Evolutionary conservation across 2,888 invertebrate species (phyloP).

Genomic region (Cotesia congregata): DNA sequence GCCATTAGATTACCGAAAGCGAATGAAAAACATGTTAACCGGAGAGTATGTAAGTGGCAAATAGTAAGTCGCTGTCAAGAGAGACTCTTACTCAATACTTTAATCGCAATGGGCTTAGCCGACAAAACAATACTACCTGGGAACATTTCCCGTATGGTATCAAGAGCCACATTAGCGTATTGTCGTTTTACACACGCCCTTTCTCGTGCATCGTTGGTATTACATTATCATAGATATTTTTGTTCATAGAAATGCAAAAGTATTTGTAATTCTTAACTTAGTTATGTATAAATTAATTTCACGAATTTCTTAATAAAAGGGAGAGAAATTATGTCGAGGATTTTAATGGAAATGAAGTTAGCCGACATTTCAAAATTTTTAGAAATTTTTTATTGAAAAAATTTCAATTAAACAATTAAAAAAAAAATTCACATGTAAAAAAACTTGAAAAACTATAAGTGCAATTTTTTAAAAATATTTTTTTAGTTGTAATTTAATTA

Average conservation of each 20-base stretch:
- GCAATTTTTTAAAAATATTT: too few species aligned
- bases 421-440: too few species aligned
- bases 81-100: constrained; percentile 58
- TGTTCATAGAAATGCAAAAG: background rate
- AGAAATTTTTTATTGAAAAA: too few species aligned
- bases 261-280: background rate
- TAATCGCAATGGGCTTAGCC: constrained; percentile 47
- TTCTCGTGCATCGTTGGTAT: constrained; percentile 36
- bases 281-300: constrained; percentile 36
- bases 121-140: constrained; percentile 64
- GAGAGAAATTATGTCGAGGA: constrained; percentile 55
- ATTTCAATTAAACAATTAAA: too few species aligned
- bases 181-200: constrained; percentile 47
- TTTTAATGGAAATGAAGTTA: too few species aligned
- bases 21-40: background rate
- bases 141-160: constrained; percentile 63
- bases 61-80: constrained; percentile 38
- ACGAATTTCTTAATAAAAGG: constrained; percentile 28
- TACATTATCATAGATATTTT: background rate
- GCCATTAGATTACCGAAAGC: background rate
- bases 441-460: too few species aligned
- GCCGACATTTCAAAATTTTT: too few species aligned
- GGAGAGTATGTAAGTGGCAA: background rate
- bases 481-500: too few species aligned
- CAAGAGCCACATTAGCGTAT: constrained; percentile 45